Base-by-base conservation (phyloP, 2,113 vertebrate species). In the Ammodytes marinus region DNA sequence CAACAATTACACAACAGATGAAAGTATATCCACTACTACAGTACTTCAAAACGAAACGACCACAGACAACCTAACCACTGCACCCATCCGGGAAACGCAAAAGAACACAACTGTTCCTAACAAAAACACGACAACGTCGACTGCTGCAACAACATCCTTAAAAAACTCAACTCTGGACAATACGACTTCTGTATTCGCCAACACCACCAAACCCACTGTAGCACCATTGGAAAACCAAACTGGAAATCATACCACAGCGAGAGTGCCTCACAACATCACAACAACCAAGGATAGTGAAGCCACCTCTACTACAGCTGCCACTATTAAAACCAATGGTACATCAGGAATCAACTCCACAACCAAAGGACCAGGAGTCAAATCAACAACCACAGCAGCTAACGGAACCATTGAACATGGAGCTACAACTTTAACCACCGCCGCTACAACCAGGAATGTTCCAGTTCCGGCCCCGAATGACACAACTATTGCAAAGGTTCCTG, bases 211-310 rank as follows among this genome's bases (percentile, higher is more conserved):
- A 70, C 15, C 84, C 2, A 61, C 86, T 7, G 8, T 15, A n/a
- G 45, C 63, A 42, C 55, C 79, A 53, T 3, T 55, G 3, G 47
- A 17, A 13, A 82, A 86, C 39, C 63, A 77, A 8, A 86, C 77
- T 5, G 17, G 13, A 67, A 57, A 83, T 75, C 15, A 50, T 47
- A 81, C 68, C 55, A 79, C 83, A 37, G 4, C 3, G 0, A 55
- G 8, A 17, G 13, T 49, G 60, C 45, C 58, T 46, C 4, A n/a
- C 6, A 54, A 43, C 47, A 13, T 66, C 8, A 77, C 80, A 53
- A 49, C 73, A 60, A 49, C 15, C 39, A 46, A 4, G n/a, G 37
- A 19, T 11, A 60, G 53, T 0, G 3, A 73, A 19, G 52, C 4
- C 13, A 74, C 19, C 73, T 35, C 59, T 8, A 79, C 60, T 9